Evolutionary conservation across 2,113 vertebrate species (phyloP), one percentile per base, ranked within the genome.

Genomic region (Centrocercus urophasianus): DNA sequence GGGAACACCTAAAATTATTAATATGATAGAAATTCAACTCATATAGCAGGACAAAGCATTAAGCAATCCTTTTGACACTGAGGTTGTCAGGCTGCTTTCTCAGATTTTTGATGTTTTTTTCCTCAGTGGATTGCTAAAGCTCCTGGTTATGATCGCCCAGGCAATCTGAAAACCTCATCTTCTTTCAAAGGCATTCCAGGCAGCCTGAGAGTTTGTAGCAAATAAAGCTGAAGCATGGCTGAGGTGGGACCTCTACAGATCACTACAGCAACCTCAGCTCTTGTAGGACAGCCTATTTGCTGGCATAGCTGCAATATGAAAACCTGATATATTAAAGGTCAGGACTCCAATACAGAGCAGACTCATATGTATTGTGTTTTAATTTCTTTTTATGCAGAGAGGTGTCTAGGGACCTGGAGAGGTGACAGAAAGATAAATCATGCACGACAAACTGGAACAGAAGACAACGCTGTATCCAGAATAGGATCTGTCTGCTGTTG

Each of bases 301-400:
- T 90, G 69, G 61, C 54, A 78, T 88, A 90, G 65, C 52, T 78
- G 76, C 88, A 88, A 67, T 83, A 94, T 52, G 83, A 93, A 96
- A 96, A 90, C 72, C 65, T 92, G 80, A 96, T 95, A 86, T 81
- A 95, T 95, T 95, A 96, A 81, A 96, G 95, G 96, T 95, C 95
- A 93, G 88, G 92, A 88, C 86, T 88, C 73, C 90, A 96, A 90
- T 93, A 94, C 65, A 93, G 61, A 86, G 76, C 83, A 90, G 93
- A 92, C 76, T 93, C 92, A 92, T 95, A 83, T 86, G 86, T 95
- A 94, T 84, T 93, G 94, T 83, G 88, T 63, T 97, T 95, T 95
- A 95, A 96, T 95, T 94, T 94, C 88, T 96, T 95, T 91, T 94
- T 93, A 84, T 3, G 13, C 77, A 21, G 21, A 94, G 90, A 93